Conservation (phyloP, 2,888 invertebrate genomes). For the Rhagium mordax region DNA sequence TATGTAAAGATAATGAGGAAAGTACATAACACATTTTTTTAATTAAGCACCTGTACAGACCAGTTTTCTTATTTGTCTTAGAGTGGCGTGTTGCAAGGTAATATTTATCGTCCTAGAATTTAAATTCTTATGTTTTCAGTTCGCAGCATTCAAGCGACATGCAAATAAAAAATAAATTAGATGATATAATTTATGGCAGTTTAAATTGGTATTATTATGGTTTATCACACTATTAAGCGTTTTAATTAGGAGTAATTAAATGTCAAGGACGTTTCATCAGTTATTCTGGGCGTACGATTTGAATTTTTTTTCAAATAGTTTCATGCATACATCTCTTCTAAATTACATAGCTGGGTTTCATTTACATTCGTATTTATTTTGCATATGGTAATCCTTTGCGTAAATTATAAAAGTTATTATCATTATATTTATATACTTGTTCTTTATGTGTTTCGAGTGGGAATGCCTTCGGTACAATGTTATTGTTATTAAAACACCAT, state of each 20-base stretch:
- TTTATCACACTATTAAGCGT: slow-evolving; percentile 65
- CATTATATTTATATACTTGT: slow-evolving; percentile 47
- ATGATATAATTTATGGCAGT: slow-evolving; percentile 56
- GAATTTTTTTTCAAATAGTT: slow-evolving; percentile 36
- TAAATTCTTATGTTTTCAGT: slow-evolving; percentile 44
- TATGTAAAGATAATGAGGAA: not conserved
- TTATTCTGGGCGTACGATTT: slow-evolving; percentile 31
- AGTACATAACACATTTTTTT: not conserved
- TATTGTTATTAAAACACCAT: slow-evolving; percentile 42
- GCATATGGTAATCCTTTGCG: slow-evolving; percentile 44
- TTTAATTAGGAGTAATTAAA: slow-evolving; percentile 66
- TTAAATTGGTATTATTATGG: slow-evolving; percentile 63
- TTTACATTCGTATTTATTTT: slow-evolving; percentile 50
- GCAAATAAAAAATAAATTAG: slow-evolving; percentile 62
- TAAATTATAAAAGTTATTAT: slow-evolving; percentile 50
- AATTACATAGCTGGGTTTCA: slow-evolving; percentile 48
- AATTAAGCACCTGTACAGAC: not conserved
- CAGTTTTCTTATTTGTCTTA: not conserved
- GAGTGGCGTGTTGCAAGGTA: not conserved
- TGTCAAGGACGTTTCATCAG: slow-evolving; percentile 60
- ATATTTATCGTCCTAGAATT: slow-evolving; percentile 25
- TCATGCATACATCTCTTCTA: slow-evolving; percentile 43
- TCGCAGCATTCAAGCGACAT: slow-evolving; percentile 48
- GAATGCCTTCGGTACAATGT: slow-evolving; percentile 49
- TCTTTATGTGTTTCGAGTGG: slow-evolving; percentile 45